Evolutionary conservation across 2,888 invertebrate genomes (phyloP), one percentile per base, ranked within the genome.

Genomic region (Argynnis bischoffii): DNA sequence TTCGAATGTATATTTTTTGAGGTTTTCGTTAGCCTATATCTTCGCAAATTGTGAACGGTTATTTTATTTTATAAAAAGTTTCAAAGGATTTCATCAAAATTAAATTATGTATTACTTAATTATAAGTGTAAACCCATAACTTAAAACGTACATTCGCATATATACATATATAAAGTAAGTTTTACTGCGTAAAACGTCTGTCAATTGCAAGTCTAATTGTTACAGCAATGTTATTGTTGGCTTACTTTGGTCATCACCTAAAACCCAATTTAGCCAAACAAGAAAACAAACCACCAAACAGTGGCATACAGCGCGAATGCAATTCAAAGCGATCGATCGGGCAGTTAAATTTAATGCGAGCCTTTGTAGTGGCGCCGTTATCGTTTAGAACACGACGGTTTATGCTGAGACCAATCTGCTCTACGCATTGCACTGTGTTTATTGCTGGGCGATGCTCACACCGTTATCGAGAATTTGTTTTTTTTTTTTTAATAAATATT

Each of bases 291-390:
- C 50, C 35, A 51, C 41, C 50, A 50, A 31, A 16, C 21, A 41
- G 35, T 41, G 35, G 35, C 11, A 41, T 41, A 41, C 11, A 54
- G 63, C 67, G 63, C 66, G 61, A 67, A 60, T 48, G 66, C 63
- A 67, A 63, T 63, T 53, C 64, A 64, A 59, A 60, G 55, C 48
- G 63, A 65, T 69, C 65, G 64, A 65, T 69, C 55, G 54, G 46
- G 55, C 69, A 69, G 61, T 69, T 61, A 69, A 65, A 51, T 69
- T 60, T 69, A 65, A 69, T 61, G 69, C 54, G 53, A 57, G 61
- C 55, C 66, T 69, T 69, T 65, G 69, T 69, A 65, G 69, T 69
- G 55, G 64, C 61, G 72, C 61, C 63, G 64, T 69, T 69, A 69
- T 69, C 64, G 69, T 71, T 64, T 64, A 51, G 61, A 21, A 72